These are phyloP conservation scores for Drosophila sp. DNA, from an alignment of 1,140 invertebrate genomes.

Conservation along the genomic window DNA sequence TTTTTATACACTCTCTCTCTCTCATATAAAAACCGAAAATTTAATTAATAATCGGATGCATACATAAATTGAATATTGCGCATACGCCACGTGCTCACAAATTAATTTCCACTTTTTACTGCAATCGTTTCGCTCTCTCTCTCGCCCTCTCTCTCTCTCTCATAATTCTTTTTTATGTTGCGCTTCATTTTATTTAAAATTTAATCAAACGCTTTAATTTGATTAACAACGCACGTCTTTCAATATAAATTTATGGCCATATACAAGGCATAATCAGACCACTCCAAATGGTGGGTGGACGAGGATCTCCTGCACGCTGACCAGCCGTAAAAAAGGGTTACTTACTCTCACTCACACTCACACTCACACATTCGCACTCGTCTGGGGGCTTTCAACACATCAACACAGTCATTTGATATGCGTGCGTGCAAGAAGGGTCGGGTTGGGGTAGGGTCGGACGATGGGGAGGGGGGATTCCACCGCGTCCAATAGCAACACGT, in stretches of 20 bases:
- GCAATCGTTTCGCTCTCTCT: constrained; percentile 1
- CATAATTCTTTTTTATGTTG: constrained; percentile 4
- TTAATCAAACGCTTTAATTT: constrained; percentile 82
- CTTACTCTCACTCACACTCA: neutral
- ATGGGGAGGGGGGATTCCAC: constrained; percentile 24
- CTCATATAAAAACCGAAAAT: constrained; percentile 1
- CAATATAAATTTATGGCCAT: constrained; percentile 79
- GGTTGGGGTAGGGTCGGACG: constrained; percentile 7
- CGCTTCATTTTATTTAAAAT: constrained; percentile 62
- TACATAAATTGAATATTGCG: constrained; percentile 66
- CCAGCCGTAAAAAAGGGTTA: constrained; percentile 63
- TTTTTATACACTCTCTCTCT: too few relatives aligned
- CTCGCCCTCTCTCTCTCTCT: neutral
- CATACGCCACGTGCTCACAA: constrained; percentile 62
- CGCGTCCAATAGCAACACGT: constrained; percentile 76
- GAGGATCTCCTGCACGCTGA: constrained; percentile 26
- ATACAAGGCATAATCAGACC: constrained; percentile 73
- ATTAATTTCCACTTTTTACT: constrained; percentile 59
- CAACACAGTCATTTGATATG: constrained; percentile 78
- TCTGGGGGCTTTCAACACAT: constrained; percentile 73
- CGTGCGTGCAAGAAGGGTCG: constrained; percentile 52
- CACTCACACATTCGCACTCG: constrained; percentile 39
- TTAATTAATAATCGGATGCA: constrained; percentile 50
- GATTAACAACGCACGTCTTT: constrained; percentile 80
- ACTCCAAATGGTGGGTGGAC: constrained; percentile 12